Conservation (phyloP, 2,888 invertebrate species). For the Melinaea marsaeus region DNA sequence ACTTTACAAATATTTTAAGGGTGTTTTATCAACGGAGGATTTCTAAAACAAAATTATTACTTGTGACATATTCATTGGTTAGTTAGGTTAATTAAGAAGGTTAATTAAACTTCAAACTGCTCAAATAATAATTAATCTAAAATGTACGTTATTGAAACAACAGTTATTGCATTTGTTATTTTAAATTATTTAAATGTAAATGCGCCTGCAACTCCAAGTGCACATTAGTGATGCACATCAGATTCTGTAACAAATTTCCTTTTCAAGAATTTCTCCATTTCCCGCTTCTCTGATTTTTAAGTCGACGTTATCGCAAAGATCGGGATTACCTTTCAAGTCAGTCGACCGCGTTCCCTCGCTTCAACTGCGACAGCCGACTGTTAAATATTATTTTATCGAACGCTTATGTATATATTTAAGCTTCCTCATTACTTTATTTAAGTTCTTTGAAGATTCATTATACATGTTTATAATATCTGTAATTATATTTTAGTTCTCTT, state of each 20-base stretch:
- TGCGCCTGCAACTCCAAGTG: not conserved
- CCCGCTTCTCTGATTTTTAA: slow-evolving; percentile 4
- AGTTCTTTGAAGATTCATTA: no score
- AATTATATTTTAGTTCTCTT: no score
- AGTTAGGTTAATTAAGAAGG: no score
- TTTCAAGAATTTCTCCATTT: slow-evolving; percentile 4
- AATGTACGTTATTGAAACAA: no score
- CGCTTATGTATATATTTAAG: not conserved
- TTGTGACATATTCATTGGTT: no score
- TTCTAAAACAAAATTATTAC: no score
- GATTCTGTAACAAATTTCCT: slow-evolving; percentile 2
- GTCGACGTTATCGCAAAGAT: not conserved
- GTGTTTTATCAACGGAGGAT: no score
- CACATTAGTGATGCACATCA: not conserved
- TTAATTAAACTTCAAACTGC: not conserved
- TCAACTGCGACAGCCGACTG: not conserved
- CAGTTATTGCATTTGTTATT: no score
- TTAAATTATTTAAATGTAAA: not conserved
- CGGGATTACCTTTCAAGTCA: slow-evolving; percentile 4
- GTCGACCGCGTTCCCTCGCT: not conserved
- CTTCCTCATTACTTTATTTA: no score
- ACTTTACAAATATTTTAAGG: no score
- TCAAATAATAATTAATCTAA: no score
- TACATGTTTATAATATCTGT: no score
- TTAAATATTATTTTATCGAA: not conserved